Evolutionary conservation across 2,113 vertebrate species (phyloP).

Genomic region (Telmatochromis brichardi): DNA sequence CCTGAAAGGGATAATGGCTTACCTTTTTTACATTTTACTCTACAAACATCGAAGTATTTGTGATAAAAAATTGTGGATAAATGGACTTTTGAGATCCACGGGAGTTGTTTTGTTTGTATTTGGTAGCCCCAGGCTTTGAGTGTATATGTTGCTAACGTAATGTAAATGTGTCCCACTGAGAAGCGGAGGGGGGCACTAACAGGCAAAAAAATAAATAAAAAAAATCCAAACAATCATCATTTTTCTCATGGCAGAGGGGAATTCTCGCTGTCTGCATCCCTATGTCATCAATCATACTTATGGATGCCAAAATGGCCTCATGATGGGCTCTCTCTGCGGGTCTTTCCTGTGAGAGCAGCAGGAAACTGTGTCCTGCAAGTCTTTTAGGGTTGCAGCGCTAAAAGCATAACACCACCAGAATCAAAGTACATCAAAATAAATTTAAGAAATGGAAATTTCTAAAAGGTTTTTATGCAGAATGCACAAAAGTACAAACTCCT

Average conservation of each 20-base stretch:
- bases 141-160: background rate
- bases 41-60: background rate
- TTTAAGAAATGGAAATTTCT: background rate
- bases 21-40: background rate
- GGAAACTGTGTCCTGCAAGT: conserved; percentile 43
- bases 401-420: conserved; percentile 32
- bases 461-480: background rate
- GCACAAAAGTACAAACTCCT: background rate
- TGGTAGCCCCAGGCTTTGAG: background rate
- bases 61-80: conserved; percentile 1
- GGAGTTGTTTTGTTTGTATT: background rate
- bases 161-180: conserved; percentile 20
- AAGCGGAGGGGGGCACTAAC: conserved; percentile 4
- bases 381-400: conserved; percentile 31
- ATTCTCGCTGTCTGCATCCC: conserved; percentile 45
- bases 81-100: background rate
- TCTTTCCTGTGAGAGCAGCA: conserved; percentile 63
- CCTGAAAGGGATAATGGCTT: background rate
- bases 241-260: conserved; percentile 30
- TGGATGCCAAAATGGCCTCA: conserved; percentile 69
- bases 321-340: conserved; percentile 65
- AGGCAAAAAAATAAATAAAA: background rate
- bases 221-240: conserved; percentile 41
- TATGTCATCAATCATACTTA: conserved; percentile 70
- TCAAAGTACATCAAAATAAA: background rate